A percentile compares a stretch with the other conserved stretches of the same genome.
Conservation (phyloP, 2,888 invertebrate genomes). For the Apamea anceps region DNA sequence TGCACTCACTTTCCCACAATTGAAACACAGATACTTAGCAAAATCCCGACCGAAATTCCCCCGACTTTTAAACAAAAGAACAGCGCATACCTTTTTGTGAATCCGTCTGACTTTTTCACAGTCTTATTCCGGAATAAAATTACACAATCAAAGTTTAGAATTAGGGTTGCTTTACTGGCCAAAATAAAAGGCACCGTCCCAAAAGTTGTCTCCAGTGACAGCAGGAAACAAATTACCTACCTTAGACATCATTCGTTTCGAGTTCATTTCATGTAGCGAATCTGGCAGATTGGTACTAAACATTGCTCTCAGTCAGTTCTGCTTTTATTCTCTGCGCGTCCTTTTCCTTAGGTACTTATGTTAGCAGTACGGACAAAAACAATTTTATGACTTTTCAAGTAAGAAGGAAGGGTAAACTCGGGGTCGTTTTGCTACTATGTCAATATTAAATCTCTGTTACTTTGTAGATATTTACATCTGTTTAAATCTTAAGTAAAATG, state of each 20-base stretch:
- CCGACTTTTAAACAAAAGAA: constrained; percentile 46
- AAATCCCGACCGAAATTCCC: constrained; percentile 43
- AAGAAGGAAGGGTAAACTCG: constrained; percentile 65
- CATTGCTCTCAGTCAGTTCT: constrained; percentile 63
- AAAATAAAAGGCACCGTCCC: constrained; percentile 67
- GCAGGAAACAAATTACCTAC: constrained; percentile 67
- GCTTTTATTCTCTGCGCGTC: constrained; percentile 65
- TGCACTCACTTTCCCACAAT: constrained; percentile 39
- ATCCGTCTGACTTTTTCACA: constrained; percentile 60
- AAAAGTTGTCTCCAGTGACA: constrained; percentile 67
- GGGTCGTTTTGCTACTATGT: constrained; percentile 55
- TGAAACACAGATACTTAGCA: constrained; percentile 37
- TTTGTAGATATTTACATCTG: constrained; percentile 68
- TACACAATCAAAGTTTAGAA: constrained; percentile 74
- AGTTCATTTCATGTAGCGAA: constrained; percentile 70
- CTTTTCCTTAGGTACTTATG: constrained; percentile 60
- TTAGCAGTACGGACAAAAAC: constrained; percentile 64
- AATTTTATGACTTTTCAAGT: constrained; percentile 70
- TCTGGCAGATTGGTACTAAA: constrained; percentile 71
- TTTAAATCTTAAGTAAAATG: constrained; percentile 63
- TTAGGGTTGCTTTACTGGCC: constrained; percentile 72
- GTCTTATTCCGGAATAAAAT: constrained; percentile 68
- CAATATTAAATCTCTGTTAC: constrained; percentile 62
- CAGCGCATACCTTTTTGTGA: constrained; percentile 53
- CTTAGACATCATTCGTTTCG: constrained; percentile 63